Conservation (phyloP, 2,113 vertebrate genomes). For the Euleptes europaea region DNA sequence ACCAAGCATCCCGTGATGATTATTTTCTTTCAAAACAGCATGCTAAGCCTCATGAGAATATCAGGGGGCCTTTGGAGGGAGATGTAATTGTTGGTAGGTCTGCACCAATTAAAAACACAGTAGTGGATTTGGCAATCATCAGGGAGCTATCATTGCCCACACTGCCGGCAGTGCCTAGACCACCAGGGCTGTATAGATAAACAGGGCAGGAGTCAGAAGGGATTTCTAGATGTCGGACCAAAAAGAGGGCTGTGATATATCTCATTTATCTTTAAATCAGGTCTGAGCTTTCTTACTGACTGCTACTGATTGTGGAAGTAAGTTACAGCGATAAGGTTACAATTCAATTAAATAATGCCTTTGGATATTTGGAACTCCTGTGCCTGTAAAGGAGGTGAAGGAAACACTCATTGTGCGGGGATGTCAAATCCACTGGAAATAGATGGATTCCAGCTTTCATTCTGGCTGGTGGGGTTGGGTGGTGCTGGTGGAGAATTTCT, state of each 20-base stretch:
- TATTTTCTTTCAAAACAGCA: conserved; percentile 58
- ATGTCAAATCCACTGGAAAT: conserved; percentile 7
- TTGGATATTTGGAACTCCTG: conserved; percentile 6
- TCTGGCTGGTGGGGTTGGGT: background rate
- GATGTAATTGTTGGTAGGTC: conserved; percentile 33
- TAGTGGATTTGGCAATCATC: conserved; percentile 48
- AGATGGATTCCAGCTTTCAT: background rate
- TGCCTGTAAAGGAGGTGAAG: conserved; percentile 25
- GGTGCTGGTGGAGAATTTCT: background rate
- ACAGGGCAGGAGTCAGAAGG: conserved; percentile 43
- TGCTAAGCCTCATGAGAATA: conserved; percentile 16
- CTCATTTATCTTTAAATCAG: conserved; percentile 29
- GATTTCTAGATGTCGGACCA: conserved; percentile 13
- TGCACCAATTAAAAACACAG: conserved; percentile 1
- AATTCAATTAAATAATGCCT: conserved; percentile 29
- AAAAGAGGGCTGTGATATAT: conserved; percentile 11
- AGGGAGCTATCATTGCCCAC: conserved; percentile 38
- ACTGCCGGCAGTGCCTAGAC: conserved; percentile 48
- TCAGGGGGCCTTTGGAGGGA: conserved; percentile 6
- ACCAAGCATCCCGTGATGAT: conserved; percentile 5
- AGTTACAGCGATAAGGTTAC: conserved; percentile 28
- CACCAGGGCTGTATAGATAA: conserved; percentile 61
- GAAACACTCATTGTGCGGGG: background rate
- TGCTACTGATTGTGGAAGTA: conserved; percentile 19
- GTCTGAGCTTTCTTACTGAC: conserved; percentile 23